Evolutionary conservation across 2,113 vertebrate genomes (phyloP).

Genomic region (Limnothrissa miodon): DNA sequence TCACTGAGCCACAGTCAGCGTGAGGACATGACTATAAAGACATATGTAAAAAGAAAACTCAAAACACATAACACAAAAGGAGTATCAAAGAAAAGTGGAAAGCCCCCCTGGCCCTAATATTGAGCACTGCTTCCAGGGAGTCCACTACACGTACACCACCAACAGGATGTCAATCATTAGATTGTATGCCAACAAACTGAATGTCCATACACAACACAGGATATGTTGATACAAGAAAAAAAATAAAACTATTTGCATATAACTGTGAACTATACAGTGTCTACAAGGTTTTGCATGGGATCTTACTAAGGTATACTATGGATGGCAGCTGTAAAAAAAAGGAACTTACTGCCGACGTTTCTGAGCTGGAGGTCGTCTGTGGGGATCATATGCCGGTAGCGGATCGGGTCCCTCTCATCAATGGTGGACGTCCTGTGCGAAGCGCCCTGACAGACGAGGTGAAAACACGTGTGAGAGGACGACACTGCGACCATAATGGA

Average conservation of each 20-base stretch:
- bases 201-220: neutral
- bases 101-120: neutral
- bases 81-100: neutral
- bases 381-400: conserved; percentile 96
- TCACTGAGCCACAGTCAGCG: neutral
- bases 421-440: conserved; percentile 83
- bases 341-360: conserved; percentile 73
- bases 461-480: neutral
- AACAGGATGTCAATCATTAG: too few relatives aligned
- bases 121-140: neutral
- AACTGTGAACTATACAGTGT: too few relatives aligned
- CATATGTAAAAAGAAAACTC: neutral
- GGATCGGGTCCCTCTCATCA: conserved; percentile 90
- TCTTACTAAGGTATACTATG: too few relatives aligned
- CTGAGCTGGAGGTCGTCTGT: conserved; percentile 89
- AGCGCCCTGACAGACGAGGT: conserved; percentile 70
- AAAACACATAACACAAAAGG: neutral
- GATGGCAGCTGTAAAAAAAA: neutral
- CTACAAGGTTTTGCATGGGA: too few relatives aligned
- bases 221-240: neutral
- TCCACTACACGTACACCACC: neutral
- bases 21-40: neutral
- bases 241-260: too few relatives aligned
- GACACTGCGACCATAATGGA: neutral
- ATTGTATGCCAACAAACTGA: neutral